Evolutionary conservation across 1,140 invertebrate genomes (phyloP).

Genomic region (Bombyx mandarina): DNA sequence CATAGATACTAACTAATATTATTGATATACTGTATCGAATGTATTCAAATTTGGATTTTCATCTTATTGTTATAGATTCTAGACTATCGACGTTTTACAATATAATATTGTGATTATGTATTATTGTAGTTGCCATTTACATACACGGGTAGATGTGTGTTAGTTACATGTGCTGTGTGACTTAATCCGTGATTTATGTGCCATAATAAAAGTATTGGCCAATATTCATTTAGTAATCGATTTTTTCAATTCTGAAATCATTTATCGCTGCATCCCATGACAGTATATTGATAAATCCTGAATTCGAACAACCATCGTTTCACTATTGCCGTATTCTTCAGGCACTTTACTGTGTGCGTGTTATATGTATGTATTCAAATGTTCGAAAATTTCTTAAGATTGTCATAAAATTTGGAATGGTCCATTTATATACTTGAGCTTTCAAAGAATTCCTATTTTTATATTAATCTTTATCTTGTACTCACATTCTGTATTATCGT

Average conservation of each 20-base stretch:
- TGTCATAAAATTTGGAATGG: conserved; percentile 37
- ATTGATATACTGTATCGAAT: conserved; percentile 16
- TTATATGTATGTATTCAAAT: conserved; percentile 3
- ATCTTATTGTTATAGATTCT: conserved; percentile 4
- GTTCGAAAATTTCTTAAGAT: conserved; percentile 17
- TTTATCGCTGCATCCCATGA: conserved; percentile 34
- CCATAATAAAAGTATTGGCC: conserved; percentile 35
- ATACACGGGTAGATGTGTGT: conserved; percentile 35
- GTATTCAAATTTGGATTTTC: conserved; percentile 15
- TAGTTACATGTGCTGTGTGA: conserved; percentile 24
- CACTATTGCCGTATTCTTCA: too few species aligned
- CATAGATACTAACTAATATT: conserved; percentile 9
- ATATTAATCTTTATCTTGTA: conserved; percentile 57
- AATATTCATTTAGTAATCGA: conserved; percentile 14
- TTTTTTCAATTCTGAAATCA: conserved; percentile 7
- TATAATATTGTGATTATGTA: conserved; percentile 14
- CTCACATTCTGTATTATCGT: conserved; percentile 31
- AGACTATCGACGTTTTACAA: conserved; percentile 10
- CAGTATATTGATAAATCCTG: conserved; percentile 17
- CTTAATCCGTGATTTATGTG: conserved; percentile 41
- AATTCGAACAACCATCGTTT: too few species aligned
- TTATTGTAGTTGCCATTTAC: conserved; percentile 29
- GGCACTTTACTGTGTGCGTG: not conserved
- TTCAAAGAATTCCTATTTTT: conserved; percentile 66
- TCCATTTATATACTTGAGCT: conserved; percentile 65